Evolutionary conservation across 2,113 vertebrate species (phyloP).

Genomic region (Grammomys surdaster): DNA sequence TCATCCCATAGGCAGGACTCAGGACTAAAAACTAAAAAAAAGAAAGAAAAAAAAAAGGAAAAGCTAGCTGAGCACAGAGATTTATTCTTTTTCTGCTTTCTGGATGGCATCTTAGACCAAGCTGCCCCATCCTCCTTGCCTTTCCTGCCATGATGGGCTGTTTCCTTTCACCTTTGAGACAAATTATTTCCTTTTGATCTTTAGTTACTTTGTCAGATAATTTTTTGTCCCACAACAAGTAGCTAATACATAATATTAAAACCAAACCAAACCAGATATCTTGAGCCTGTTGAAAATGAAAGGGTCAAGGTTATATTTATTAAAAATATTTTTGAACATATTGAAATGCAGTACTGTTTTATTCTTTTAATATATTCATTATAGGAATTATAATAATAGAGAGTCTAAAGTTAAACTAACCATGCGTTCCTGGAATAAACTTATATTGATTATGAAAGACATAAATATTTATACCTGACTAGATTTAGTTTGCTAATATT

Average conservation of each 20-base stretch:
- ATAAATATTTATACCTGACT: constrained; percentile 73
- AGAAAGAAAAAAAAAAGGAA: background rate
- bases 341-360: background rate
- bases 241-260: background rate
- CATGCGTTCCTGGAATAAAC: constrained; percentile 61
- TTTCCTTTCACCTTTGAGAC: background rate
- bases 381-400: constrained; percentile 30
- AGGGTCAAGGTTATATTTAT: constrained; percentile 49
- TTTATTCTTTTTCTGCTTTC: background rate
- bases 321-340: constrained; percentile 12
- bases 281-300: background rate
- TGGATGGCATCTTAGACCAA: background rate
- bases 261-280: background rate
- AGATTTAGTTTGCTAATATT: constrained; percentile 67
- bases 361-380: constrained; percentile 48
- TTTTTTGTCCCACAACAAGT: background rate
- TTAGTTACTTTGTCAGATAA: background rate
- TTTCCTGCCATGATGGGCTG: background rate
- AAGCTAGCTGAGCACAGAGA: background rate
- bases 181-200: background rate
- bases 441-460: constrained; percentile 56
- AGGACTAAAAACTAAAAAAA: background rate
- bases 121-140: background rate
- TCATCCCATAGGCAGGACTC: too few relatives aligned
- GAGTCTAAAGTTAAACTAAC: constrained; percentile 63